phyloP scores from a whole-genome alignment of 2,888 invertebrate species.

The Xestia ashworthii region DNA sequence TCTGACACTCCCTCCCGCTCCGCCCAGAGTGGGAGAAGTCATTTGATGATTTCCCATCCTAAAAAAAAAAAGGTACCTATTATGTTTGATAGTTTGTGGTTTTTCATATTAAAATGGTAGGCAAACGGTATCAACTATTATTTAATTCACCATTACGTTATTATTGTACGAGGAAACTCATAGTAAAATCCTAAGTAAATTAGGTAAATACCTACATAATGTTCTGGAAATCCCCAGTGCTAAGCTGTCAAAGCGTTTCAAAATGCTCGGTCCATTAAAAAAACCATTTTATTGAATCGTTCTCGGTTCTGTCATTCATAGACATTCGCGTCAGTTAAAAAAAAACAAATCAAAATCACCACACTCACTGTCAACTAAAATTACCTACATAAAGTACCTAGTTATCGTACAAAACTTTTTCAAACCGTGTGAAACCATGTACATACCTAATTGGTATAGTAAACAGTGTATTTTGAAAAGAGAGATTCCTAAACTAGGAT shows the following conservation, averaged over 20 bases:
- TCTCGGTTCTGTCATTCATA: background rate
- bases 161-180: background rate
- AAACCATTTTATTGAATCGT: background rate
- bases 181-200: too few relatives aligned
- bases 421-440: background rate
- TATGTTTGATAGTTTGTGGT: conserved; percentile 29
- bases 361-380: too few relatives aligned
- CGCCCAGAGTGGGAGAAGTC: too few relatives aligned
- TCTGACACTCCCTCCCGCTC: too few relatives aligned
- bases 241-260: background rate
- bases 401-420: too few relatives aligned
- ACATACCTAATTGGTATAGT: too few relatives aligned
- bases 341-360: background rate
- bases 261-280: background rate
- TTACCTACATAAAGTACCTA: too few relatives aligned
- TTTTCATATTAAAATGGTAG: conserved; percentile 25
- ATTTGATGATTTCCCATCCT: too few relatives aligned
- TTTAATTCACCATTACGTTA: background rate
- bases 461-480: background rate
- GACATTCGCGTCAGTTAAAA: background rate
- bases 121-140: background rate
- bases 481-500: background rate
- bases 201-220: background rate
- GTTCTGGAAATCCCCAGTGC: background rate
- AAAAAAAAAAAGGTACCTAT: too few relatives aligned